Base-by-base conservation (phyloP, 1,140 invertebrate genomes). In the Philotrypesis tridentata region DNA sequence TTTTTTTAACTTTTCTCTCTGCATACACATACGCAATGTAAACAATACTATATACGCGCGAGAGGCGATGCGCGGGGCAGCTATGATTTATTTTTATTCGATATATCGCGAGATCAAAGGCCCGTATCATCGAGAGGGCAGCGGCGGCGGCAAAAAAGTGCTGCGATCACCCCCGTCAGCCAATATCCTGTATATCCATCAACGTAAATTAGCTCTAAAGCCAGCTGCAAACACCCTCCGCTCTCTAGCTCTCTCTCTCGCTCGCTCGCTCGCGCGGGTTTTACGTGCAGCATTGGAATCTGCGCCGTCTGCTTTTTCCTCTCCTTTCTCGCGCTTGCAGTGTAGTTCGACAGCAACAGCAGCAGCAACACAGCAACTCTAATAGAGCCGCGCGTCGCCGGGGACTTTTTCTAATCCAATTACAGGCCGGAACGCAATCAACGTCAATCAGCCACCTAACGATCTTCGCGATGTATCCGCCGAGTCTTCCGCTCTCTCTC, bases 361-460 rank as follows among this genome's bases (percentile, higher is more conserved):
- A 43, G 40, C 40, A 43, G 40, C 40, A 55, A 17, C 48, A 55
- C 25, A 71, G 67, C 67, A n/a, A 17, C 43, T 79, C 67, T 79
- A 67, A 70, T 78, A 78, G 25, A 78, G 40, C 61, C 63, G 27
- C 63, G 23, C 65, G 37, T 17, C 33, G 29, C 48, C 55, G 73
- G 68, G 61, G 81, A 78, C 70, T 82, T 82, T 82, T 82, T 82
- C 81, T 82, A 82, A 82, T 82, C 75, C 81, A 78, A 82, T 82
- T 79, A 79, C 81, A 79, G 68, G 60, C 81, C 68, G 81, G 81
- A 79, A 82, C 75, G 81, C 81, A 82, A 82, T 82, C 81, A 82
- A 82, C 81, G 81, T 82, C 81, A 79, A 82, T 82, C 81, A 82
- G 75, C 55, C 68, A 40, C 65, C 25, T 82, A 82, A 82, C 74